phyloP scores from a whole-genome alignment of 2,113 vertebrate species.

The Sphyrna mokarran region DNA sequence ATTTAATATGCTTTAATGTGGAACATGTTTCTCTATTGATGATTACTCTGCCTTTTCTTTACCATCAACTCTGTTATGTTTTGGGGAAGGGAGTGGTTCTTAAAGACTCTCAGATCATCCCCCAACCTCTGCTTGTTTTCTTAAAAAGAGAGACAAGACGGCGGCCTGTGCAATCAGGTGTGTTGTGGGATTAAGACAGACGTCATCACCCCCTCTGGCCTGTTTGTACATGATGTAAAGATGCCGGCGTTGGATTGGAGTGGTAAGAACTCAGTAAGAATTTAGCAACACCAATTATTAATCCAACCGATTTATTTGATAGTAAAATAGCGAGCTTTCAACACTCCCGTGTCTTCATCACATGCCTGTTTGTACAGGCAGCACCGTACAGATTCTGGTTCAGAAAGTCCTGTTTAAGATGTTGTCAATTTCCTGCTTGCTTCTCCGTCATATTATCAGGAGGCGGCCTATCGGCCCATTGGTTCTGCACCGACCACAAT shows the following conservation, averaged over 20 bases:
- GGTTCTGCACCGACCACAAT: too few species aligned
- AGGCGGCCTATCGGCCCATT: too few species aligned
- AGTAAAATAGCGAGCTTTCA: too few species aligned
- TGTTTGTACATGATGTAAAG: not conserved
- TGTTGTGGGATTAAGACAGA: not conserved
- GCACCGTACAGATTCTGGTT: not conserved
- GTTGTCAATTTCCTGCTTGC: not conserved
- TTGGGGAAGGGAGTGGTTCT: not conserved
- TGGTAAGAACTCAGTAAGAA: too few species aligned
- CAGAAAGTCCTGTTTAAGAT: not conserved
- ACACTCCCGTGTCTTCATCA: too few species aligned
- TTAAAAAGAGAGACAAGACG: not conserved
- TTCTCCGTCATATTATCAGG: not conserved
- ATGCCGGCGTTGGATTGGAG: too few species aligned
- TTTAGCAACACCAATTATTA: too few species aligned
- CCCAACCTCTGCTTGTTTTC: not conserved
- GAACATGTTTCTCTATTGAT: not conserved
- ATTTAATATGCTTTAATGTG: not conserved
- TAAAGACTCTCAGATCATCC: not conserved
- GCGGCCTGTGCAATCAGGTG: not conserved
- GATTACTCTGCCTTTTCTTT: not conserved
- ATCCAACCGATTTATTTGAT: too few species aligned
- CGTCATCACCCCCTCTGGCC: not conserved
- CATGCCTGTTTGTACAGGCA: not conserved
- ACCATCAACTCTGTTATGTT: too few species aligned